These are phyloP conservation scores for Minunthozetes semirufus DNA, from an alignment of 2,888 invertebrate species.

Conservation along the genomic window DNA sequence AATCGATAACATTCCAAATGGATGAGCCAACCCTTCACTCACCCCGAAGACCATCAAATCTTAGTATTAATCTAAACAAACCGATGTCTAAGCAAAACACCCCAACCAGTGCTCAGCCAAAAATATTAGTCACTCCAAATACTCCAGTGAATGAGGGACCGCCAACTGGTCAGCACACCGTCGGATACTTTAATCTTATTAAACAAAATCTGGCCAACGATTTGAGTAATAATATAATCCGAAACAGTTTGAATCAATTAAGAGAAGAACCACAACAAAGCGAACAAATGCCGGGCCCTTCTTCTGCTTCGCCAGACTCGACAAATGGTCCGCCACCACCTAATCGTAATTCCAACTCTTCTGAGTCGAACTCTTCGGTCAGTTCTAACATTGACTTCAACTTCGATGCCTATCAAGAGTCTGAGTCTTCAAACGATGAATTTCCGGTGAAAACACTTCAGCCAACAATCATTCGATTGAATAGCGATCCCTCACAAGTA, in stretches of 20 bases:
- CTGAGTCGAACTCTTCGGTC: background rate
- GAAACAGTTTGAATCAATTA: slow-evolving; percentile 13
- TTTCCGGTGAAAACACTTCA: slow-evolving; percentile 11
- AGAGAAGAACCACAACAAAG: background rate
- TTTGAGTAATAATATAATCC: background rate
- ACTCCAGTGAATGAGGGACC: background rate
- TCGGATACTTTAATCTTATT: background rate
- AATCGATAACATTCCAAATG: background rate
- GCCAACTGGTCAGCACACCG: background rate
- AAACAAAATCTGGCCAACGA: background rate
- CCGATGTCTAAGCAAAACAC: background rate
- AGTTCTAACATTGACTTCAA: slow-evolving; percentile 18
- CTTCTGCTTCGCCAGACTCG: background rate
- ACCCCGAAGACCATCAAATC: background rate
- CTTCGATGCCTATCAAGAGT: background rate
- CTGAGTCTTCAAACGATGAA: background rate
- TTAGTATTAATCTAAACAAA: background rate
- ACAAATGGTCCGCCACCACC: background rate
- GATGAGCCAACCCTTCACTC: background rate
- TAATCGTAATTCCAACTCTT: background rate
- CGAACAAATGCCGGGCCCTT: background rate
- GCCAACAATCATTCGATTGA: background rate
- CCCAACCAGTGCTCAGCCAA: background rate
- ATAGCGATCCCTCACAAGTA: background rate
- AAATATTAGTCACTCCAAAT: background rate